Conservation (phyloP, 2,797 vertebrate genomes). For the Premnoplex brunnescens region DNA sequence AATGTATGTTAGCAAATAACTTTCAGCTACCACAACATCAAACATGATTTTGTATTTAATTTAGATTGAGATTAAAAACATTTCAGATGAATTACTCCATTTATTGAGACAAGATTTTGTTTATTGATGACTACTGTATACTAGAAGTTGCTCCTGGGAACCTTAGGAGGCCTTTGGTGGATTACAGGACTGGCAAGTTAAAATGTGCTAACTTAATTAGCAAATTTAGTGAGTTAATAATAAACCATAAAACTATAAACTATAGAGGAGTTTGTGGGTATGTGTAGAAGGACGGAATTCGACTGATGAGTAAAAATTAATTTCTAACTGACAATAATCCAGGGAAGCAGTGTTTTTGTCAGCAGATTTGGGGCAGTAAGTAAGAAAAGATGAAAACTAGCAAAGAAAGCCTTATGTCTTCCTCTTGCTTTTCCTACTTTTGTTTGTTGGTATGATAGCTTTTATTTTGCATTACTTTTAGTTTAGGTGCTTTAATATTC, state of each 20-base stretch:
- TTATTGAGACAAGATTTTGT: neutral
- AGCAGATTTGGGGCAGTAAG: neutral
- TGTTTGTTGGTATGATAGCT: neutral
- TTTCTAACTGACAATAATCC: neutral
- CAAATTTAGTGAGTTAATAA: neutral
- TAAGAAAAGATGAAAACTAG: neutral
- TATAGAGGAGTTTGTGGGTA: rapidly evolving
- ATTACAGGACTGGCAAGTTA: neutral
- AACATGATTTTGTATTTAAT: neutral
- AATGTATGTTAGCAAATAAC: neutral
- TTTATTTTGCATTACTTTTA: neutral
- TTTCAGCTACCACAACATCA: neutral
- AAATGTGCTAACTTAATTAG: neutral
- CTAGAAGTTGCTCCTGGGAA: neutral
- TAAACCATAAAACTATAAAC: too few species aligned
- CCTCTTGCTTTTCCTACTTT: neutral
- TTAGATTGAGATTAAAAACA: neutral
- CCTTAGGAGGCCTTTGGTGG: neutral
- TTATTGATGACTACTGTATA: neutral
- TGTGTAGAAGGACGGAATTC: neutral
- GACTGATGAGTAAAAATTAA: neutral
- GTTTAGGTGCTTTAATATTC: neutral
- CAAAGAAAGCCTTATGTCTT: neutral
- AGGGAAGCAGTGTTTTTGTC: neutral
- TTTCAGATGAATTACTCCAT: neutral